A percentile compares a stretch with the other conserved stretches of the same genome.
Evolutionary conservation across 2,113 vertebrate species (phyloP).

Genomic region (Indicator maculatus): DNA sequence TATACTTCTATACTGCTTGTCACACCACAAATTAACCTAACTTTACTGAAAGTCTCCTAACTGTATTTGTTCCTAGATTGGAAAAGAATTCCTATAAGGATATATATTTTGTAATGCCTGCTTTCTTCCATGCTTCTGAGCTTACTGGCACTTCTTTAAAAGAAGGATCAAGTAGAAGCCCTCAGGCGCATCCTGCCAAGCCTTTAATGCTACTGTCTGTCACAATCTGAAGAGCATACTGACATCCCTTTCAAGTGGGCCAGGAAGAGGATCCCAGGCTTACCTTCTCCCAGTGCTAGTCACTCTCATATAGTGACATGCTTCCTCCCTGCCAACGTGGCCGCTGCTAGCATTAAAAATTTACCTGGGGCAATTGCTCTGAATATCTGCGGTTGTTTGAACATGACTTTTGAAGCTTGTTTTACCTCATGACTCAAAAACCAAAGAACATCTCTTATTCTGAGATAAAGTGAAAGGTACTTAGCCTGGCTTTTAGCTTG

Average conservation of each 20-base stretch:
- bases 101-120: background rate
- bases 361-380: slow-evolving; percentile 47
- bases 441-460: background rate
- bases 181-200: slow-evolving; percentile 39
- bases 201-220: slow-evolving; percentile 54
- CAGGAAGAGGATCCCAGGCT: slow-evolving; percentile 19
- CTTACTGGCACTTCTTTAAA: slow-evolving; percentile 41
- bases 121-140: slow-evolving; percentile 14
- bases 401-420: slow-evolving; percentile 7
- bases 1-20: background rate
- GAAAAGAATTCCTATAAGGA: background rate
- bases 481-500: background rate
- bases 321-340: background rate
- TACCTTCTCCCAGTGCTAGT: background rate
- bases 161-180: slow-evolving; percentile 57
- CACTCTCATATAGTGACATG: background rate
- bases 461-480: background rate
- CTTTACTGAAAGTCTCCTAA: slow-evolving; percentile 4
- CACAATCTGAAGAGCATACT: background rate
- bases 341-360: slow-evolving; percentile 35
- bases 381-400: slow-evolving; percentile 1
- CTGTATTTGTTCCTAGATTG: background rate
- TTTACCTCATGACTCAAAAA: background rate
- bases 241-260: slow-evolving; percentile 44
- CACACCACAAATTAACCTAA: background rate